Evolutionary conservation across 2,888 invertebrate species (phyloP).

Genomic region (Zygothrica quintamaculata): DNA sequence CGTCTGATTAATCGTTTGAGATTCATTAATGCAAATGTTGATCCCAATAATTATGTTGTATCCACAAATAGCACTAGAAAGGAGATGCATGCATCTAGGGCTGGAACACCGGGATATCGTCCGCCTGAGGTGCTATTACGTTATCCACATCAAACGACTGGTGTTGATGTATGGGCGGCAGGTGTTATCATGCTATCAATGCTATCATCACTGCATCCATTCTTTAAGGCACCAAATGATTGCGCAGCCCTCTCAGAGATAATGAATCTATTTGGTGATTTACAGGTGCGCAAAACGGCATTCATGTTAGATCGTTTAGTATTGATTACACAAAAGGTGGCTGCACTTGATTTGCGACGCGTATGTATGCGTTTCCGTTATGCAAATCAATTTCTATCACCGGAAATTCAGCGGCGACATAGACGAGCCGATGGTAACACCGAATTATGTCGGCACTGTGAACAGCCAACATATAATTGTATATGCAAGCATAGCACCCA

Average conservation of each 20-base stretch:
- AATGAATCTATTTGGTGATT: constrained; percentile 90
- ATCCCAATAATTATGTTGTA: constrained; percentile 87
- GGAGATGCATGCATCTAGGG: constrained; percentile 90
- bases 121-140: constrained; percentile 94
- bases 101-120: constrained; percentile 95
- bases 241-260: constrained; percentile 92
- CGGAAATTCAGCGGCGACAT: constrained; percentile 74
- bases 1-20: constrained; percentile 61
- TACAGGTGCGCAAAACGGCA: constrained; percentile 89
- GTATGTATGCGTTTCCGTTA: constrained; percentile 85
- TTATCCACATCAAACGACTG: constrained; percentile 90
- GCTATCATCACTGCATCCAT: constrained; percentile 91
- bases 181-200: constrained; percentile 93
- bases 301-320: constrained; percentile 87
- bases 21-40: constrained; percentile 87
- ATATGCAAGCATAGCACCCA: constrained; percentile 81
- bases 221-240: constrained; percentile 93
- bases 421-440: constrained; percentile 71
- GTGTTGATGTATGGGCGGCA: constrained; percentile 95
- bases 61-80: constrained; percentile 87
- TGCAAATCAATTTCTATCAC: constrained; percentile 77
- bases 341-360: constrained; percentile 85
- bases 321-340: constrained; percentile 85
- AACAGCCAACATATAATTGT: constrained; percentile 83
- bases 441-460: constrained; percentile 83